A percentile compares a stretch with the other conserved stretches of the same genome.
Conservation (phyloP, 1,140 invertebrate species). For the Scaptomyza hsui region DNA sequence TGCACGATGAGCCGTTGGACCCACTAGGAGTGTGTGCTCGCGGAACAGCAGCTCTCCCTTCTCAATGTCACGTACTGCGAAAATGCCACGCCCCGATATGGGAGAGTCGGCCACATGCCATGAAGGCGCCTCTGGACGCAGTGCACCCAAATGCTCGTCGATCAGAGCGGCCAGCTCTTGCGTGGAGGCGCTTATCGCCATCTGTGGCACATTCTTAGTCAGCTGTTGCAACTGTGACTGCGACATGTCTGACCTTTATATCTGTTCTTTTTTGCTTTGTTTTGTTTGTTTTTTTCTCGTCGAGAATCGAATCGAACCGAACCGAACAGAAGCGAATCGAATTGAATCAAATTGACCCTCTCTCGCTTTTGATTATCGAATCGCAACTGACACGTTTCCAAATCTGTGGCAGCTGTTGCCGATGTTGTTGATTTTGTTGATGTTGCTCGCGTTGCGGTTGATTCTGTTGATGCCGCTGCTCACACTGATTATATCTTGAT, state of each 20-base stretch:
- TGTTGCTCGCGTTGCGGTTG: not conserved
- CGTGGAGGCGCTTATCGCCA: slow-evolving; percentile 63
- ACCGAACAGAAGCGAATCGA: not conserved
- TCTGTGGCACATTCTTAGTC: slow-evolving; percentile 36
- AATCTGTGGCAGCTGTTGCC: slow-evolving; percentile 3
- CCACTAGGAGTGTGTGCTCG: slow-evolving; percentile 88
- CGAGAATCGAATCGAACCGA: slow-evolving; percentile 21
- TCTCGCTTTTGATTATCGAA: slow-evolving; percentile 45
- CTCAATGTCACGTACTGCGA: slow-evolving; percentile 87
- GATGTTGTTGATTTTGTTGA: not conserved
- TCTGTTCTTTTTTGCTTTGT: not conserved
- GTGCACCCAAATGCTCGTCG: slow-evolving; percentile 66
- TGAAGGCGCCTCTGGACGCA: slow-evolving; percentile 48
- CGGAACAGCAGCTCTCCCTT: slow-evolving; percentile 88
- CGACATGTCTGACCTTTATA: slow-evolving; percentile 29
- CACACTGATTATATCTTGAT: not conserved
- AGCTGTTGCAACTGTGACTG: not conserved
- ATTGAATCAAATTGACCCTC: slow-evolving; percentile 5
- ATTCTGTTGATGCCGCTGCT: slow-evolving; percentile 1
- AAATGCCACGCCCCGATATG: slow-evolving; percentile 87
- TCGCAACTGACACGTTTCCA: slow-evolving; percentile 44
- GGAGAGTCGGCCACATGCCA: slow-evolving; percentile 85
- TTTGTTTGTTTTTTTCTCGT: not conserved
- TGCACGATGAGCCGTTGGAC: slow-evolving; percentile 84
- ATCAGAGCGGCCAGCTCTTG: slow-evolving; percentile 67